These are phyloP conservation scores for Micrasema minimum DNA, from an alignment of 1,140 invertebrate genomes.

Conservation along the genomic window DNA sequence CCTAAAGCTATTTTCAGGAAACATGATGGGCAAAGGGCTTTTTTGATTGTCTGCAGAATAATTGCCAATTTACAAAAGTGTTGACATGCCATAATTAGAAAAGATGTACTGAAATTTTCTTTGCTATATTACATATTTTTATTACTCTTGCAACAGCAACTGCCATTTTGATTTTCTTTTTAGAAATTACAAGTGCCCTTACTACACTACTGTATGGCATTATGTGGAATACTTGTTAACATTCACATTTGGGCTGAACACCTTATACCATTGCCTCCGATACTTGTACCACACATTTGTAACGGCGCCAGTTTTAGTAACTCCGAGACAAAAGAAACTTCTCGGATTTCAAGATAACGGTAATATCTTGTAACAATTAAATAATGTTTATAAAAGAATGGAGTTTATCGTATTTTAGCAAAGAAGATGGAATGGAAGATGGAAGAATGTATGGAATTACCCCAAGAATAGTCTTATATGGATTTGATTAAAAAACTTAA, in stretches of 20 bases:
- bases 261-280: constrained; percentile 44
- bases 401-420: background rate
- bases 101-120: no score
- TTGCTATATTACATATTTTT: no score
- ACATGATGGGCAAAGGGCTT: no score
- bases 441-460: background rate
- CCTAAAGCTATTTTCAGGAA: no score
- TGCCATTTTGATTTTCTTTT: constrained; percentile 40
- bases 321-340: constrained; percentile 43
- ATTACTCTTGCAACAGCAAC: no score
- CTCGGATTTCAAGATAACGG: constrained; percentile 49
- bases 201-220: constrained; percentile 45
- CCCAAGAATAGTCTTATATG: background rate
- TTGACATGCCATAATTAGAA: no score
- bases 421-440: no score
- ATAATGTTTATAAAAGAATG: constrained; percentile 2
- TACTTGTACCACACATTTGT: constrained; percentile 46
- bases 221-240: constrained; percentile 48
- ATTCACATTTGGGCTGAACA: constrained; percentile 49
- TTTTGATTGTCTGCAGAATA: no score
- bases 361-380: constrained; percentile 7
- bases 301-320: constrained; percentile 43
- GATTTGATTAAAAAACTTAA: background rate
- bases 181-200: constrained; percentile 49
- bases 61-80: no score